phyloP scores from a whole-genome alignment of 2,113 vertebrate genomes.

The Cebidichthys violaceus region DNA sequence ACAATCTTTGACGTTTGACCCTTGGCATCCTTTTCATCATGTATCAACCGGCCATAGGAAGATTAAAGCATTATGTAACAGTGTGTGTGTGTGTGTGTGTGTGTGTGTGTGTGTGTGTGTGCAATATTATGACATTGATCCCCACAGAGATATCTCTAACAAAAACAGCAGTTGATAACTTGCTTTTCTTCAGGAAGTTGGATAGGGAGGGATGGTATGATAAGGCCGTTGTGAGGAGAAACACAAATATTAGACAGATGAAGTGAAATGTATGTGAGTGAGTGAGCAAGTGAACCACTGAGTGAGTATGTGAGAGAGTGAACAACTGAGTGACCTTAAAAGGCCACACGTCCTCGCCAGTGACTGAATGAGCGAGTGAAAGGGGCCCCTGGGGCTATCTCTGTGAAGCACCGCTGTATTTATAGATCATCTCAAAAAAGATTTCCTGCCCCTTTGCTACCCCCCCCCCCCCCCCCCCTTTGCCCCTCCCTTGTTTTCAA shows the following conservation, averaged over 20 bases:
- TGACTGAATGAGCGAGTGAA: constrained; percentile 56
- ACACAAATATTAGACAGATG: background rate
- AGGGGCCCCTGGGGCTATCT: constrained; percentile 77
- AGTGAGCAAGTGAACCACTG: constrained; percentile 12
- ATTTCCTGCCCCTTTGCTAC: constrained; percentile 43
- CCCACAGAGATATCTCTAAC: background rate
- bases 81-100: constrained; percentile 21
- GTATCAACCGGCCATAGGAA: constrained; percentile 31
- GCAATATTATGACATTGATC: constrained; percentile 38
- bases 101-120: background rate
- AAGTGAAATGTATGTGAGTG: background rate
- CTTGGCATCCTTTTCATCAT: constrained; percentile 36
- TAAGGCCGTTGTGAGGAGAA: constrained; percentile 22
- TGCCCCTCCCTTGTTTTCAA: constrained; percentile 75
- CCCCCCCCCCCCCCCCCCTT: constrained; percentile 13
- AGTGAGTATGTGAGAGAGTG: constrained; percentile 29
- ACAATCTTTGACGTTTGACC: constrained; percentile 59
- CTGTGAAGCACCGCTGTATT: constrained; percentile 79
- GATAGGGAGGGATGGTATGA: constrained; percentile 15
- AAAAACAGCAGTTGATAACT: constrained; percentile 20
- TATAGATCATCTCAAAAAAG: constrained; percentile 84
- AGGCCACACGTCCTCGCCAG: constrained; percentile 61
- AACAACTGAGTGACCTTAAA: constrained; percentile 76
- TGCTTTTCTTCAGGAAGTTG: background rate
- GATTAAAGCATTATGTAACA: constrained; percentile 31